Evolutionary conservation across 2,797 vertebrate genomes (phyloP).

Genomic region (Aulostomus chinensis): DNA sequence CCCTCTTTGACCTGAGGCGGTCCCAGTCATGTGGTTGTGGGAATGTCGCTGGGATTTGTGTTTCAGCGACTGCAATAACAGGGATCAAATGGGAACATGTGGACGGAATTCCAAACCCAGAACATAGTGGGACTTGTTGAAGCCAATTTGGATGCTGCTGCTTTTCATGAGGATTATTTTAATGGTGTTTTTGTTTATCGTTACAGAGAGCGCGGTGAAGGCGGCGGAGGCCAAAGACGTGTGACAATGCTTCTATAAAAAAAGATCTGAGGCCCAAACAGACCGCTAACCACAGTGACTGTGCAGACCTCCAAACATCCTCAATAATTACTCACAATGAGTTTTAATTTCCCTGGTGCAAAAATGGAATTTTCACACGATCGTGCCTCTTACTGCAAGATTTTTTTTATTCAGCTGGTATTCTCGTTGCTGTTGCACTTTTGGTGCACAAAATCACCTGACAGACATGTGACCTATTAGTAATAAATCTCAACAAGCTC

Average conservation of each 20-base stretch:
- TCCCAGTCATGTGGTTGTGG: slow-evolving; percentile 62
- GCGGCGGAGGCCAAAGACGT: slow-evolving; percentile 14
- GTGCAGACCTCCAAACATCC: neutral
- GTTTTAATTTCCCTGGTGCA: slow-evolving; percentile 13
- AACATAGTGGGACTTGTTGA: slow-evolving; percentile 43
- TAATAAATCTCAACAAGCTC: too few species aligned
- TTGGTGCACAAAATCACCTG: too few species aligned
- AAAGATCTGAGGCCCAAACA: slow-evolving; percentile 13
- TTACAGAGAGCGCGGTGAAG: slow-evolving; percentile 16
- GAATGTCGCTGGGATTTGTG: slow-evolving; percentile 70
- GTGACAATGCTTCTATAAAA: slow-evolving; percentile 9
- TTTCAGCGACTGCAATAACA: slow-evolving; percentile 63
- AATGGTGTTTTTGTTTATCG: slow-evolving; percentile 45
- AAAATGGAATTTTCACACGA: slow-evolving; percentile 4
- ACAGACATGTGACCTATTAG: too few species aligned
- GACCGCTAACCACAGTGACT: too few species aligned
- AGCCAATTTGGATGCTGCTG: slow-evolving; percentile 40
- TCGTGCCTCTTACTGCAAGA: neutral
- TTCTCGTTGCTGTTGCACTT: too few species aligned
- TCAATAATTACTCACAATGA: neutral
- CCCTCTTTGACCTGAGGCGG: slow-evolving; percentile 36
- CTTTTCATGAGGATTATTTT: slow-evolving; percentile 45
- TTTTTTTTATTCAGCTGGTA: neutral
- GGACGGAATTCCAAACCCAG: slow-evolving; percentile 61
- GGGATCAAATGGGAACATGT: slow-evolving; percentile 72